Percentiles rank a stretch among this genome's conserved stretches.
Evolutionary conservation across 2,888 invertebrate genomes (phyloP).

Genomic region (Latrodectus hesperus): DNA sequence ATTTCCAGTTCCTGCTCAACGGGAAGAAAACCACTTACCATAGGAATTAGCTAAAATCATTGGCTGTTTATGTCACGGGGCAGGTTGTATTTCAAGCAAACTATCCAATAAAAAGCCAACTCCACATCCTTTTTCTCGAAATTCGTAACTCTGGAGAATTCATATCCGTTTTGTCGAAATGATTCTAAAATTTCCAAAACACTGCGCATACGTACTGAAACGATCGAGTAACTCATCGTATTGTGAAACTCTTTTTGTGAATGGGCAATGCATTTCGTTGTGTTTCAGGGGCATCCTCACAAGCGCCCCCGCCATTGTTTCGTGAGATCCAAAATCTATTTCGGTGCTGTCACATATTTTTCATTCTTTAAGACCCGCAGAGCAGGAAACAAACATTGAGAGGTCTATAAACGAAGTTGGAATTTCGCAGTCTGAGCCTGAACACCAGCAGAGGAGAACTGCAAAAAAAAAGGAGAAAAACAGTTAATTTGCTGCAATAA

Average conservation of each 20-base stretch:
- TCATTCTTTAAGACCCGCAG: neutral
- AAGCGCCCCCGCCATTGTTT: neutral
- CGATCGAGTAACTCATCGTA: too few species aligned
- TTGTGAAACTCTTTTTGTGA: too few species aligned
- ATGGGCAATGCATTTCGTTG: too few species aligned
- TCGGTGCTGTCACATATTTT: neutral
- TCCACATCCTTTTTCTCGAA: neutral
- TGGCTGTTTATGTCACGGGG: neutral
- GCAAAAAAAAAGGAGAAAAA: too few species aligned
- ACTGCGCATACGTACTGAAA: too few species aligned
- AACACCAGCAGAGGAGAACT: neutral
- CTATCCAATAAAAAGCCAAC: neutral
- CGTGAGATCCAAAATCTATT: neutral
- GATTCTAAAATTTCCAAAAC: too few species aligned
- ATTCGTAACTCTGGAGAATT: too few species aligned
- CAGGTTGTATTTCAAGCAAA: neutral
- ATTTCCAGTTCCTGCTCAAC: too few species aligned
- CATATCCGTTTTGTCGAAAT: too few species aligned
- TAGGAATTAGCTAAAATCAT: neutral
- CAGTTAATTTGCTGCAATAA: neutral
- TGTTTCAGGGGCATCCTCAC: neutral
- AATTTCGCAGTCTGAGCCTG: neutral
- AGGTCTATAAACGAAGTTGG: neutral
- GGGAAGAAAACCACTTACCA: neutral
- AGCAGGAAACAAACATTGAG: neutral